These are phyloP conservation scores for Polymixis lichenea DNA, from an alignment of 2,888 invertebrate species.

Conservation along the genomic window DNA sequence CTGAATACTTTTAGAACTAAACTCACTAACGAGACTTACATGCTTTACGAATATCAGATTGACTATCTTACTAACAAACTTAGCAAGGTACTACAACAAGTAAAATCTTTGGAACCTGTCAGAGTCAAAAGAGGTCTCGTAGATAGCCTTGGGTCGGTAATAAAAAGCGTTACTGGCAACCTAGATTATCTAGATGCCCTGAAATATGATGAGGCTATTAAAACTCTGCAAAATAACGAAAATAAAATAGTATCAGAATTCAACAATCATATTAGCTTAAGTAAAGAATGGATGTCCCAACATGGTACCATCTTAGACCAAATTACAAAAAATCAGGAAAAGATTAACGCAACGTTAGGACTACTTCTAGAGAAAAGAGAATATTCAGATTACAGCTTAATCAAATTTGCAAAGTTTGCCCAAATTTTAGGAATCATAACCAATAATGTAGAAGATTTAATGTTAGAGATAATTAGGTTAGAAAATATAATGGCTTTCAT, in stretches of 20 bases:
- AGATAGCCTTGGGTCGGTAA: not conserved
- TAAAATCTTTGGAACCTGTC: not conserved
- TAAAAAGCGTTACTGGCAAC: not conserved
- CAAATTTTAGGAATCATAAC: constrained; percentile 9
- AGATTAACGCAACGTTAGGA: not conserved
- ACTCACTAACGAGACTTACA: not conserved
- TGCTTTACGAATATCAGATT: not conserved
- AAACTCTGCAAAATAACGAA: not conserved
- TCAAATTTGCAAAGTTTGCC: constrained; percentile 16
- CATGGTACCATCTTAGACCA: not conserved
- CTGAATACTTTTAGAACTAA: not conserved
- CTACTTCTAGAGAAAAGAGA: not conserved
- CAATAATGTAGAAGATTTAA: constrained; percentile 7
- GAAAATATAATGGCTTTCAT: constrained; percentile 12
- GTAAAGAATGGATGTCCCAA: constrained; percentile 14
- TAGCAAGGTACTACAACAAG: not conserved
- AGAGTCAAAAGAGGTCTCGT: not conserved
- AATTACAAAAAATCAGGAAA: not conserved
- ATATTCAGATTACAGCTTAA: not conserved
- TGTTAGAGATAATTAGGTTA: constrained; percentile 7
- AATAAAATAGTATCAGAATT: not conserved
- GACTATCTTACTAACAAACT: not conserved
- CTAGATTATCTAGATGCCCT: not conserved
- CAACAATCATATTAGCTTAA: not conserved
- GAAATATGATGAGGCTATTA: not conserved